Evolutionary conservation across 2,888 invertebrate species (phyloP), one percentile per base, ranked within the genome.

Genomic region (Molorchus minor): DNA sequence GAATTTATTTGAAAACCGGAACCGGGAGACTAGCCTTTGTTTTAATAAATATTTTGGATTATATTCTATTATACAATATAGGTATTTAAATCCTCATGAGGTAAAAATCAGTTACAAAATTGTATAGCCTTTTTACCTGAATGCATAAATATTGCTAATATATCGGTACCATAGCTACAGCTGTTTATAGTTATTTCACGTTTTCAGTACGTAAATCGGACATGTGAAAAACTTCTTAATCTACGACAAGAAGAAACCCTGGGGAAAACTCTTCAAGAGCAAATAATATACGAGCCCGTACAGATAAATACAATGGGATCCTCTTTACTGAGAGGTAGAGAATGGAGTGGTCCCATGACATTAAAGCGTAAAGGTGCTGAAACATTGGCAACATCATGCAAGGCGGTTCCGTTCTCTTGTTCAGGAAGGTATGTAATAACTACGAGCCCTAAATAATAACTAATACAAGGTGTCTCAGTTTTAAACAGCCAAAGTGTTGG

Each of bases 161-260:
- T n/a, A n/a, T n/a, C n/a, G n/a, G n/a, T n/a, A n/a, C n/a, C n/a
- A n/a, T n/a, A n/a, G n/a, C n/a, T n/a, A n/a, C n/a, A n/a, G n/a
- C n/a, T n/a, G n/a, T n/a, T n/a, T n/a, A n/a, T n/a, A n/a, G 21
- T 10, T n/a, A 2, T 49, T 45, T 58, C 16, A 52, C 33, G 53
- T 21, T 80, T 81, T 43, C 84, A 96, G 92, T 92, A 93, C 78
- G 89, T 93, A 69, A 96, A 96, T 81, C 89, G 90, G 74, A 88
- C 94, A 16, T 92, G 91, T 80, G 94, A 94, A 81, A 88, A 90
- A 63, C 83, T 92, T 67, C 85, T 95, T 64, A 94, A 95, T 35
- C 89, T 85, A 80, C 84, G 85, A 68, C 83, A 83, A 69, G 87
- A 87, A 49, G 89, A 90, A 62, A 79, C 88, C 21, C 70, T 85